Evolutionary conservation across 2,113 vertebrate species (phyloP), one percentile per base, ranked within the genome.

Genomic region (Chaetura pelagica): DNA sequence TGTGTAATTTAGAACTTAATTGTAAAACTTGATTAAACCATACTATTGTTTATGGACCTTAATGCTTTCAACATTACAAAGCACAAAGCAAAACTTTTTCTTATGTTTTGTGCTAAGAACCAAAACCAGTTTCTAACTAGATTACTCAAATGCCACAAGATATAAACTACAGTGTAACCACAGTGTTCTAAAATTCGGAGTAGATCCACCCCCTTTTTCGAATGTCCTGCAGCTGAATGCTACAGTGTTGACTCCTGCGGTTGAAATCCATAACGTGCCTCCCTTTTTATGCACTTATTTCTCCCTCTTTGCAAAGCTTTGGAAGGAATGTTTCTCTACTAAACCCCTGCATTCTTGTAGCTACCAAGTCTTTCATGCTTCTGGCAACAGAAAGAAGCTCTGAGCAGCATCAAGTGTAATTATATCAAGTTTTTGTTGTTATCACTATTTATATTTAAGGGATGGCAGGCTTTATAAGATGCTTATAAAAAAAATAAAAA

Each of bases 21-120:
- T 93, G 64, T 81, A 95, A 95, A 84, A 58, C 42, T 90, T 94
- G 90, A 97, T 97, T 85, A 92, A 96, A 96, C 92, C 74, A 78
- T 66, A 64, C 24, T 84, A 94, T 78, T 95, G 48, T 90, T 96
- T 90, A 34, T 17, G 16, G 32, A 58, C 74, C 49, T 82, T 93
- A 89, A 79, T 94, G 58, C 23, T 94, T 97, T 96, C 69, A 95
- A 95, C 40, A 42, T 90, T 73, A 93, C 84, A 79, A 91, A 76
- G 64, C 68, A 55, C 61, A 81, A 62, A 82, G 84, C 18, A 84
- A 76, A 40, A 13, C 40, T 88, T 74, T 91, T 94, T 79, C 20
- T 38, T 29, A 11, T 62, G 24, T 21, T 21, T 81, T 46, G 48
- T 58, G 26, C n/a, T 66, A 75, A 81, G 14, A 42, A 63, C 46